Evolutionary conservation across 1,140 invertebrate genomes (phyloP), one percentile per base, ranked within the genome.

Genomic region (Eulimnadia texana): DNA sequence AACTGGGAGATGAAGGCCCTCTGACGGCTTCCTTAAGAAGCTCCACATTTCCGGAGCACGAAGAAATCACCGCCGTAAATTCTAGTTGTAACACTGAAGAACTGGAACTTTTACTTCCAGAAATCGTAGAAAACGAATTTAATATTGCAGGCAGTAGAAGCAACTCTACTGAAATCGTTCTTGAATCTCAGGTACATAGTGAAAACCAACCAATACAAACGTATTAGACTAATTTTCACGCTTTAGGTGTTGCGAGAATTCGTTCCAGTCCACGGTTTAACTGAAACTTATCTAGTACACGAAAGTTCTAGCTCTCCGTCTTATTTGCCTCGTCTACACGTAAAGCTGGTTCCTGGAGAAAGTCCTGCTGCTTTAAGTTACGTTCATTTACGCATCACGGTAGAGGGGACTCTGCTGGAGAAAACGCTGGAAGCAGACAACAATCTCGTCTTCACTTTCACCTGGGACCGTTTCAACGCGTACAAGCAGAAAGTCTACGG

Each of bases 401-500:
- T 97, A 52, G 90, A 95, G 73, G 93, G 94, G 1, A 90, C 89
- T 1, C 76, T 93, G 13, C 85, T 92, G 71, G 84, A 90, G 3
- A 89, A 90, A 73, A 86, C 85, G 1, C 96, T 98, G 71, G 93
- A 98, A 72, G 93, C 94, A 0, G 93, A 97, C 73, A 88, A 91
- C 0, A 88, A 93, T 70, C 76, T 99, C 25, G 90, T 86, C 50
- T 93, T 96, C 72, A 91, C 89, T 0, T 98, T 94, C 71, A 88
- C 92, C 0, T 98, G 95, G 95, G 93, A 95, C 72, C 93, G 96
- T 71, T 77, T 90, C 58, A 98, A 98, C 73, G 92, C 95, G 23
- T 98, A 97, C 73, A 90, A 93, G 69, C 93, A 98, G 74, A 95
- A 96, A 76, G 84, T 93, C 0, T 93, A 93, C 69, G 90, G 90